These are phyloP conservation scores for Drosophila longiperda DNA, from an alignment of 2,888 invertebrate species.

Conservation along the genomic window DNA sequence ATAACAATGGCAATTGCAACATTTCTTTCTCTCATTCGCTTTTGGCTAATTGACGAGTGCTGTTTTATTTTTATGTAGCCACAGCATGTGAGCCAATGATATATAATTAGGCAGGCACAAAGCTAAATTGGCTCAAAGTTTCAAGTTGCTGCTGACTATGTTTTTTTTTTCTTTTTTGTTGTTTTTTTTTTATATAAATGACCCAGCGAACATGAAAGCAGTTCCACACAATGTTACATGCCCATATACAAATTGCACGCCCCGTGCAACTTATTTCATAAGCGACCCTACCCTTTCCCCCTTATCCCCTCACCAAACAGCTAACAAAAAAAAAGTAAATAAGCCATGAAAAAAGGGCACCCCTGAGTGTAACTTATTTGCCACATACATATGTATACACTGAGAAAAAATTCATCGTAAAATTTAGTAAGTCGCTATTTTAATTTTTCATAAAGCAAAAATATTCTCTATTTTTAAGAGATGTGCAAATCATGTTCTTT, in stretches of 20 bases:
- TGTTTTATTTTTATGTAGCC: slow-evolving; percentile 28
- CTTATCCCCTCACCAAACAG: too few relatives aligned
- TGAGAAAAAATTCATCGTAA: background rate
- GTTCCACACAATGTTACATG: slow-evolving; percentile 34
- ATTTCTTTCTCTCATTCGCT: slow-evolving; percentile 37
- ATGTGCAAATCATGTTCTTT: too few relatives aligned
- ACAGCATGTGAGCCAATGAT: slow-evolving; percentile 48
- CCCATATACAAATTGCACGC: slow-evolving; percentile 62
- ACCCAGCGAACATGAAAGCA: slow-evolving; percentile 42
- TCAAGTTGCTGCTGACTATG: slow-evolving; percentile 20
- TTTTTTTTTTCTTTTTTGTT: background rate
- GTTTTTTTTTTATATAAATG: slow-evolving; percentile 34
- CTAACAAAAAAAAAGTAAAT: background rate
- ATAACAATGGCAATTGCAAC: slow-evolving; percentile 39
- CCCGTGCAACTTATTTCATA: slow-evolving; percentile 67
- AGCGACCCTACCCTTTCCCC: slow-evolving; percentile 17
- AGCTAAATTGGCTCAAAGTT: slow-evolving; percentile 53
- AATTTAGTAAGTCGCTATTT: background rate
- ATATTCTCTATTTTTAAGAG: too few relatives aligned
- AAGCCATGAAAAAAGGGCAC: slow-evolving; percentile 4
- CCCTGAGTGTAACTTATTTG: slow-evolving; percentile 49
- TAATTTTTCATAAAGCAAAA: too few relatives aligned
- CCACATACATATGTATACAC: background rate
- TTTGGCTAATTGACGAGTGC: slow-evolving; percentile 63
- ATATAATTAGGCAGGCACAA: slow-evolving; percentile 68